Percentiles rank a stretch among this genome's conserved stretches.
These are phyloP conservation scores for Sylvia atricapilla DNA, from an alignment of 2,113 vertebrate genomes.

Conservation along the genomic window DNA sequence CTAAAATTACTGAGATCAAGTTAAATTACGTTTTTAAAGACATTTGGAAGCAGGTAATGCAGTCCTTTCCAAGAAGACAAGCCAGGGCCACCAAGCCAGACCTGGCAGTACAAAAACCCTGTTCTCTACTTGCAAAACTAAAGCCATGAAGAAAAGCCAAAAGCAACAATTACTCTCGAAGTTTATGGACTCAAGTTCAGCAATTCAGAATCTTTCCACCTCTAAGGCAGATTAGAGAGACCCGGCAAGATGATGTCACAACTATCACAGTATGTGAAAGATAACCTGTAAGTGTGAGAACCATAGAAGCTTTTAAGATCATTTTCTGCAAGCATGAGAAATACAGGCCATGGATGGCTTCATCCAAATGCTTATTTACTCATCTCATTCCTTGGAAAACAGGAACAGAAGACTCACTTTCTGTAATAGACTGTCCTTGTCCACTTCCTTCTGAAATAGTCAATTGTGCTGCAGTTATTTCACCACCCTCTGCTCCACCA, in stretches of 20 bases:
- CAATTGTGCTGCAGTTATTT: neutral
- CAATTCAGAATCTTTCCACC: neutral
- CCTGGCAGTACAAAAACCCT: neutral
- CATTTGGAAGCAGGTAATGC: neutral
- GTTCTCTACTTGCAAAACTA: neutral
- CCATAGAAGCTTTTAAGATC: neutral
- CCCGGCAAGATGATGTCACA: neutral
- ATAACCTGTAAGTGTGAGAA: neutral
- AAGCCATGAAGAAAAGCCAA: neutral
- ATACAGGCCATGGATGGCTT: neutral
- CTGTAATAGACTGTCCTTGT: neutral
- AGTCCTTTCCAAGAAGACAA: neutral
- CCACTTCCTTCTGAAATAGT: neutral
- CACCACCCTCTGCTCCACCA: neutral
- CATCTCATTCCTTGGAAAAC: neutral
- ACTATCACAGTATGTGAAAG: neutral
- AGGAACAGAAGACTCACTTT: neutral
- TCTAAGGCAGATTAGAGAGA: neutral
- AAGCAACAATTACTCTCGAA: neutral
- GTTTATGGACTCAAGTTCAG: neutral
- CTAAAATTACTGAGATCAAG: neutral
- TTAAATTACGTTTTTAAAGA: neutral
- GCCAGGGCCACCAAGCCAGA: neutral
- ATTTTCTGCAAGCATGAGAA: neutral
- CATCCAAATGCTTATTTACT: neutral